Percentiles rank a stretch among this genome's conserved stretches.
Conservation (phyloP, 2,888 invertebrate genomes). For the Trissolcus brochymenae region DNA sequence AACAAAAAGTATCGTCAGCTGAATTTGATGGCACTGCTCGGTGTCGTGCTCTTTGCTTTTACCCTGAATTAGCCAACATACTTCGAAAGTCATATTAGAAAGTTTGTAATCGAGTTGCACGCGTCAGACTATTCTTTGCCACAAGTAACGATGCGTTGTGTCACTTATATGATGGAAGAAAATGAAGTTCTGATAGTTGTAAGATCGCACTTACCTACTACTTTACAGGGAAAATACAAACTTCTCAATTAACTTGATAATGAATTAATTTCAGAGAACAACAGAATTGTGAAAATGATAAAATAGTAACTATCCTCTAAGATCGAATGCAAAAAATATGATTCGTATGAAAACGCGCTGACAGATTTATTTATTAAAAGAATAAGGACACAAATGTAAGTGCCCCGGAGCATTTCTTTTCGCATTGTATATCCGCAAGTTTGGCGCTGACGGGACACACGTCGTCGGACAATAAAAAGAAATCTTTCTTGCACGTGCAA, state of each 20-base stretch:
- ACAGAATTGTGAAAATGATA: neutral
- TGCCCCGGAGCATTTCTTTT: conserved; percentile 14
- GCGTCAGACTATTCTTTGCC: conserved; percentile 35
- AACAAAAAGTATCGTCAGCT: too few relatives aligned
- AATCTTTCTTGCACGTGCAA: conserved; percentile 12
- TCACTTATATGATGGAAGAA: conserved; percentile 33
- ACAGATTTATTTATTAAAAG: conserved; percentile 35
- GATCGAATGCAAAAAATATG: conserved; percentile 11
- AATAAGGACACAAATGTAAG: conserved; percentile 17
- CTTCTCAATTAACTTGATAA: neutral
- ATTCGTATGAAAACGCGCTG: conserved; percentile 5
- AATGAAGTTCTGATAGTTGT: conserved; percentile 25
- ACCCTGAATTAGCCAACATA: conserved; percentile 1
- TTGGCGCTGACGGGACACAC: conserved; percentile 32
- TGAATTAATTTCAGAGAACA: neutral
- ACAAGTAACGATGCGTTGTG: conserved; percentile 40
- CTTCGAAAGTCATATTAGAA: conserved; percentile 26
- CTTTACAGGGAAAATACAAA: neutral
- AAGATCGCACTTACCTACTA: neutral
- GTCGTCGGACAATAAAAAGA: conserved; percentile 27
- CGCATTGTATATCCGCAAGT: conserved; percentile 39
- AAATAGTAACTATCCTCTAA: conserved; percentile 4
- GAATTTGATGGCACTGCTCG: neutral
- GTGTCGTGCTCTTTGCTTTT: conserved; percentile 5
- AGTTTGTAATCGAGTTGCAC: conserved; percentile 41